Evolutionary conservation across 2,797 vertebrate species (phyloP).

Genomic region (Spizella passerina): DNA sequence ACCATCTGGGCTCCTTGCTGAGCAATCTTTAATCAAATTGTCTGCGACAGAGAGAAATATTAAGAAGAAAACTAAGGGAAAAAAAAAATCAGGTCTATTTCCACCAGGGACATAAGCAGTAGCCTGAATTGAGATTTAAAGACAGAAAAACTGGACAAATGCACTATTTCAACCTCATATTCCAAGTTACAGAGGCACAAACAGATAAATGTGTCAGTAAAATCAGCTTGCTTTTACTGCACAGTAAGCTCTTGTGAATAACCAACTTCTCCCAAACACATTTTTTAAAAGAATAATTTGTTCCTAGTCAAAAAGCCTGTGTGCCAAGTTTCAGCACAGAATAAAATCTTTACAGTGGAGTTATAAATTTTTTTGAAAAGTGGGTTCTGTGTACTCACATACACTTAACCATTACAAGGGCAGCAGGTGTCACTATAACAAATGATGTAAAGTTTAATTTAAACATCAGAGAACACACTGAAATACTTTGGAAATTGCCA

Average conservation of each 20-base stretch:
- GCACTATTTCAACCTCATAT: not conserved
- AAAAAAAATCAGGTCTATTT: not conserved
- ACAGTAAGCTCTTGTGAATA: slow-evolving; percentile 12
- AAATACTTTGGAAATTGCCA: slow-evolving; percentile 64
- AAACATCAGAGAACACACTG: slow-evolving; percentile 57
- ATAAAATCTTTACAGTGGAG: slow-evolving; percentile 43
- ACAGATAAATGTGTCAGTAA: slow-evolving; percentile 19
- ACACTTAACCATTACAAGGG: slow-evolving; percentile 34
- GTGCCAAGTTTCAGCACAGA: slow-evolving; percentile 32
- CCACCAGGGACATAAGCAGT: not conserved
- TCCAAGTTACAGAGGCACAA: not conserved
- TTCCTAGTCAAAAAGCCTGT: slow-evolving; percentile 11
- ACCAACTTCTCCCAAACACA: not conserved
- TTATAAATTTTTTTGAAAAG: slow-evolving; percentile 53
- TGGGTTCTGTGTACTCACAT: slow-evolving; percentile 21
- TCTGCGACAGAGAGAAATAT: not conserved
- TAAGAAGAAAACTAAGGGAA: not conserved
- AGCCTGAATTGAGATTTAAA: not conserved
- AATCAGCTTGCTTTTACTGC: slow-evolving; percentile 24
- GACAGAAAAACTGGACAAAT: not conserved
- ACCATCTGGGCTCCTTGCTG: not conserved
- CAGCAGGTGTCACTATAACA: slow-evolving; percentile 63
- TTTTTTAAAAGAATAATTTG: slow-evolving; percentile 38
- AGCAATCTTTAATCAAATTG: not conserved
- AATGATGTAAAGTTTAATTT: slow-evolving; percentile 64